phyloP scores from a whole-genome alignment of 2,888 invertebrate genomes.

The Poecilus cupreus region DNA sequence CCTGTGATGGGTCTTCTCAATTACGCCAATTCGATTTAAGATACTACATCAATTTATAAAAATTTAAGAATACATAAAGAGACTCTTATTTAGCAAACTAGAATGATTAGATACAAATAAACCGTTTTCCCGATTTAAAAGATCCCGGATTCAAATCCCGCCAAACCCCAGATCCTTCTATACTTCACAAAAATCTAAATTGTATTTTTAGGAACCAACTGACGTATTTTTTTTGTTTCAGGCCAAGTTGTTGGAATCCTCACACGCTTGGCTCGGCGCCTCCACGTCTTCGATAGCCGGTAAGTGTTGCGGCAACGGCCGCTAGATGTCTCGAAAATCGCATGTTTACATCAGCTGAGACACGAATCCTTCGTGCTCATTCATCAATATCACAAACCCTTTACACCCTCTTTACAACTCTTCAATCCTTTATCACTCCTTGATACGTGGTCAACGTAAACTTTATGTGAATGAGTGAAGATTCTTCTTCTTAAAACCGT shows the following conservation, averaged over 20 bases:
- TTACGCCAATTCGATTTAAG: too few relatives aligned
- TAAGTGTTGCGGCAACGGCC: conserved; percentile 75
- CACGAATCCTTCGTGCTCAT: neutral
- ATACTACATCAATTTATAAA: too few relatives aligned
- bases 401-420: neutral
- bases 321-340: conserved; percentile 7
- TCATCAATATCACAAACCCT: neutral
- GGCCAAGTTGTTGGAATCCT: conserved; percentile 94
- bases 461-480: neutral
- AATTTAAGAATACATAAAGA: too few relatives aligned
- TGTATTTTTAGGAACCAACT: too few relatives aligned
- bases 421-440: neutral
- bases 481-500: neutral
- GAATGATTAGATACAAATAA: too few relatives aligned
- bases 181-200: too few relatives aligned
- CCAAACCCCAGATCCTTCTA: too few relatives aligned
- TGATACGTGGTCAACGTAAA: neutral
- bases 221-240: conserved; percentile 76
- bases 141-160: too few relatives aligned
- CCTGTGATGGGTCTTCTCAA: too few relatives aligned
- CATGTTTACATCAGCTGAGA: neutral
- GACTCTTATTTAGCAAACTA: too few relatives aligned
- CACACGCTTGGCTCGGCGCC: conserved; percentile 94
- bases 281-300: conserved; percentile 93
- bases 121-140: too few relatives aligned